Base-by-base conservation (phyloP, 2,113 vertebrate genomes). In the Colossoma macropomum region DNA sequence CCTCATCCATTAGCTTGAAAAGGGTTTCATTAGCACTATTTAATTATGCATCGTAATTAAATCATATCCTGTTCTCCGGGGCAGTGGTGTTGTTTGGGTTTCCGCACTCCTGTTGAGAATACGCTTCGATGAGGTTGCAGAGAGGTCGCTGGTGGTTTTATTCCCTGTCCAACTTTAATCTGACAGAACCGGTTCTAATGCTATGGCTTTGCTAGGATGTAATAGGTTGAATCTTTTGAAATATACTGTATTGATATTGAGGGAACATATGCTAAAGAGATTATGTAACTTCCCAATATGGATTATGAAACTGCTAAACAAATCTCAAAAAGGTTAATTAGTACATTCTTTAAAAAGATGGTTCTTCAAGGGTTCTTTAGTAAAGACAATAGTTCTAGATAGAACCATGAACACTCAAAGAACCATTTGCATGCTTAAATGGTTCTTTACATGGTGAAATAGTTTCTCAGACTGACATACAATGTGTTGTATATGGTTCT, bases 11-110 rank as follows among this genome's bases (percentile, higher is more conserved):
- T 82, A 75, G 62, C 65, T 32, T 72, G 52, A 77, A 70, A 69
- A 65, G 17, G 32, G 27, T 28, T 83, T 84, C 59, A 80, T 85
- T 84, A 88, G 56, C 70, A 66, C 45, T 68, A 77, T 85, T 89
- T 80, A 84, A 86, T 84, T 84, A 87, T 75, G 74, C 63, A 66
- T 70, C 30, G 34, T 83, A 83, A 85, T 85, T 84, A 34, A 88
- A 85, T 65, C 80, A 81, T 81, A 80, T 79, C 48, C 62, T 69
- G 17, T 54, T 81, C 79, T 81, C 65, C 65, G 50, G 19, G 32
- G 85, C 70, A 23, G 30, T 69, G 69, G 65, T 54, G 3, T 41
- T 65, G 56, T 83, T 84, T 70, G 52, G 62, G 60, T 21, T 79
- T 83, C 30, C 75, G 17, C 30, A 52, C 34, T 62, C 19, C 71